Percentiles rank a stretch among this genome's conserved stretches.
phyloP scores from a whole-genome alignment of 2,113 vertebrate species.

The Ranitomeya variabilis region DNA sequence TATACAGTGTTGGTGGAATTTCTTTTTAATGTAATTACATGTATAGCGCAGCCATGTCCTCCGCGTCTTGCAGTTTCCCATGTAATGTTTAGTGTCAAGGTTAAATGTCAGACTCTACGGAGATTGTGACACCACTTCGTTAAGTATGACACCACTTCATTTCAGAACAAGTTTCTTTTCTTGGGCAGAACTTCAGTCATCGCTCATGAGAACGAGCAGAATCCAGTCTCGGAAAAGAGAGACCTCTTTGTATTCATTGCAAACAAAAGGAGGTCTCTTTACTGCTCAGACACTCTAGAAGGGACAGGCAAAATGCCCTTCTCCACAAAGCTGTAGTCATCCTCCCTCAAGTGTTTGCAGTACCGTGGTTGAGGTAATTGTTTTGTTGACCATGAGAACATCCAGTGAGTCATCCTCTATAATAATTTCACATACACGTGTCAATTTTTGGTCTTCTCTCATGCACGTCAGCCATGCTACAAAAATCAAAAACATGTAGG shows the following conservation, averaged over 20 bases:
- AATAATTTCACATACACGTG: background rate
- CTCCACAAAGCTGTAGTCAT: background rate
- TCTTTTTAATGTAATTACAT: background rate
- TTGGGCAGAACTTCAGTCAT: slow-evolving; percentile 3
- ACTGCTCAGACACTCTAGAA: background rate
- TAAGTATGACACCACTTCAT: slow-evolving; percentile 17
- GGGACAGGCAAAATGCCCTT: background rate
- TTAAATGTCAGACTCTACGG: background rate
- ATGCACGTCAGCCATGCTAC: background rate
- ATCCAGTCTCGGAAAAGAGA: slow-evolving; percentile 17
- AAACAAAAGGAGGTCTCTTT: background rate
- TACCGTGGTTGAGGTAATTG: background rate
- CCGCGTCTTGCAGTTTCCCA: too few species aligned
- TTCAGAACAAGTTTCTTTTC: slow-evolving; percentile 9
- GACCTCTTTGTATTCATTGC: slow-evolving; percentile 5
- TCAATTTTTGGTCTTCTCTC: background rate
- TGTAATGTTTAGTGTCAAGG: background rate
- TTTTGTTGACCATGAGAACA: background rate
- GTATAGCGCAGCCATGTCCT: background rate
- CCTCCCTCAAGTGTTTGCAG: background rate
- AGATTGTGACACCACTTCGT: slow-evolving; percentile 18
- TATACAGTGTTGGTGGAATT: background rate
- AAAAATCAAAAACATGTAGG: background rate
- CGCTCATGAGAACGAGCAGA: background rate
- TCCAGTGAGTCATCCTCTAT: background rate